Conservation (phyloP, 2,113 vertebrate genomes). For the Saccopteryx bilineata region DNA sequence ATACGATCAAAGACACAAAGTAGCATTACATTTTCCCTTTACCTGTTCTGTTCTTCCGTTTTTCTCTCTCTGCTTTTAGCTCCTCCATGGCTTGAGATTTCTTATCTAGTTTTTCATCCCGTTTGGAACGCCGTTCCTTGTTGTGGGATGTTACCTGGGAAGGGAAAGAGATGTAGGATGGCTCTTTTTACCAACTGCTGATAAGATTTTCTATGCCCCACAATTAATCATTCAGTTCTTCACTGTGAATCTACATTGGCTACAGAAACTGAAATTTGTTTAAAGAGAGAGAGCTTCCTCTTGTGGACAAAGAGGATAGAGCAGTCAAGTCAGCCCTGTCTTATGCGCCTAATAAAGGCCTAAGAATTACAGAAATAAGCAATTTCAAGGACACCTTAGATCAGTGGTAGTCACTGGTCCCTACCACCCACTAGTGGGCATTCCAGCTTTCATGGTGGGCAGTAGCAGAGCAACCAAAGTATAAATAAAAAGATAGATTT, state of each 20-base stretch:
- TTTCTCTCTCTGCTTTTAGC: slow-evolving; percentile 97
- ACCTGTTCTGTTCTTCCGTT: slow-evolving; percentile 99
- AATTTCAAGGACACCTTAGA: neutral
- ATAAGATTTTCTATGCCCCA: neutral
- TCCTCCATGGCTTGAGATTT: slow-evolving; percentile 99
- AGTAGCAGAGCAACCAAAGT: too few relatives aligned
- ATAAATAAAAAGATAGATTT: too few relatives aligned
- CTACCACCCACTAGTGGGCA: too few relatives aligned
- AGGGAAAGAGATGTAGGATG: slow-evolving; percentile 7
- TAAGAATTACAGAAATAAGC: slow-evolving; percentile 54
- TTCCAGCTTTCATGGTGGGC: too few relatives aligned
- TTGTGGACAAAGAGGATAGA: slow-evolving; percentile 59
- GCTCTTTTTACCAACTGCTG: neutral
- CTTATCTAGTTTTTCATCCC: slow-evolving; percentile 98
- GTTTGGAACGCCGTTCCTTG: slow-evolving; percentile 97
- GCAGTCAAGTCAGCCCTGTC: neutral
- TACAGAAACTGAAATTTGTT: neutral
- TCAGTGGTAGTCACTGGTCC: too few relatives aligned
- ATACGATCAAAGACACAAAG: neutral
- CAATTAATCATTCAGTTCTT: neutral
- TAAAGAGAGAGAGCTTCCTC: slow-evolving; percentile 43
- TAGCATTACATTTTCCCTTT: neutral
- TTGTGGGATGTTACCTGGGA: slow-evolving; percentile 98
- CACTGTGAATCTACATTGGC: neutral
- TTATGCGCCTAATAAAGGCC: neutral